Base-by-base conservation (phyloP, 2,113 vertebrate species). In the Anarhynchus alexandrinus region DNA sequence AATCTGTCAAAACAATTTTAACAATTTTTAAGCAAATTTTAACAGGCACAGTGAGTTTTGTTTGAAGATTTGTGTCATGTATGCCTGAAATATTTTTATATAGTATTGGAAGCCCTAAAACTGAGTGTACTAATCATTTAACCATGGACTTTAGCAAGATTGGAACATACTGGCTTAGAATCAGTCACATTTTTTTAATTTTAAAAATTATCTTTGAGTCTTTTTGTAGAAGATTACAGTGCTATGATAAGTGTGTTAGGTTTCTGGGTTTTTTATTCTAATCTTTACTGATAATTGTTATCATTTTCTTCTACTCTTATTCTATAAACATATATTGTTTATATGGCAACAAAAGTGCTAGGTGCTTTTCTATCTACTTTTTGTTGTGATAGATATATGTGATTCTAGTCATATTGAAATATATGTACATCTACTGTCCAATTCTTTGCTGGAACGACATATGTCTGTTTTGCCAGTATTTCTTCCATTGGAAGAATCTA, bases 1-100 rank as follows among this genome's bases (percentile, higher is more conserved):
- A 90, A 85, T 49, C 42, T 90, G 78, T 90, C 74, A 90, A 88
- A 97, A 92, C 73, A n/a, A n/a, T n/a, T n/a, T n/a, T n/a, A n/a
- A n/a, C n/a, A n/a, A n/a, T n/a, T n/a, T n/a, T 79, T 69, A 43
- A 76, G 47, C 18, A 92, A 85, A 72, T 92, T 93, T 93, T 38
- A 85, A 79, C 29, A 88, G 70, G 32, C 57, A 76, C n/a, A 25
- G 12, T 32, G 57, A 79, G 21, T 54, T 79, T 67, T 58, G 52
- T 85, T 90, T 85, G 78, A 86, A 76, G 32, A 26, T 90, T 90
- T 61, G 16, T 90, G 61, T 76, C 40, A 61, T 26, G 52, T 55
- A 25, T 61, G 34, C 36, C 32, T 71, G 29, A 43, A 82, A 79
- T 82, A 82, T n/a, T 91, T 93, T 79, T 91, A 42, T 90, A 15